Base-by-base conservation (phyloP, 2,888 invertebrate genomes). In the Macrophya alboannulata region DNA sequence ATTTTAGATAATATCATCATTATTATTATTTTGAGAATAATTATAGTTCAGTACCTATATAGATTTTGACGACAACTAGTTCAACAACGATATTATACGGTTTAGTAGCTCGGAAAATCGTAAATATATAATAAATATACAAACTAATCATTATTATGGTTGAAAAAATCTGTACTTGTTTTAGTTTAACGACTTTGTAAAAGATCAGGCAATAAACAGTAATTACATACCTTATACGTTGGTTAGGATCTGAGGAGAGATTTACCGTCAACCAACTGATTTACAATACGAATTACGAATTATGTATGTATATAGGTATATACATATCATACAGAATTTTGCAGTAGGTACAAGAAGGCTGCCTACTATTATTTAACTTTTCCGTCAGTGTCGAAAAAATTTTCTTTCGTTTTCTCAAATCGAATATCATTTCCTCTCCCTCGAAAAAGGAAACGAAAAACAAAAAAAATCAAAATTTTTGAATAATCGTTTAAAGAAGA, bases 201-300 rank as follows among this genome's bases (percentile, higher is more conserved):
- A 43, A 40, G 81, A 81, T 81, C n/a, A 62, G 81, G 81, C 62
- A 81, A 62, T 81, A 62, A 81, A 59, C 62, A 12, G 21, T 62
- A 43, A 81, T 81, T 62, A 43, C 43, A 40, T 77, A 55, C 31
- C 77, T 55, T 43, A 25, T 31, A 31, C 37, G n/a, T 15, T 40
- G 12, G 71, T n/a, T 43, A 45, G 37, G 37, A 45, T 74, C 43
- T 37, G 17, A 25, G 31, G 51, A 55, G 77, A 77, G 31, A 81
- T 81, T 81, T 81, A 25, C n/a, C 40, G 17, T 81, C 43, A 62
- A 43, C 62, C 62, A 43, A 81, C 40, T 62, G 81, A 81, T 62
- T 81, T 81, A 81, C 43, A 43, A 59, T 21, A 62, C 37, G 43
- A 81, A 62, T 51, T 77, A 40, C 10, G 15, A 12, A 40, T 62